Conservation (phyloP, 2,113 vertebrate species). For the Galbula dea region DNA sequence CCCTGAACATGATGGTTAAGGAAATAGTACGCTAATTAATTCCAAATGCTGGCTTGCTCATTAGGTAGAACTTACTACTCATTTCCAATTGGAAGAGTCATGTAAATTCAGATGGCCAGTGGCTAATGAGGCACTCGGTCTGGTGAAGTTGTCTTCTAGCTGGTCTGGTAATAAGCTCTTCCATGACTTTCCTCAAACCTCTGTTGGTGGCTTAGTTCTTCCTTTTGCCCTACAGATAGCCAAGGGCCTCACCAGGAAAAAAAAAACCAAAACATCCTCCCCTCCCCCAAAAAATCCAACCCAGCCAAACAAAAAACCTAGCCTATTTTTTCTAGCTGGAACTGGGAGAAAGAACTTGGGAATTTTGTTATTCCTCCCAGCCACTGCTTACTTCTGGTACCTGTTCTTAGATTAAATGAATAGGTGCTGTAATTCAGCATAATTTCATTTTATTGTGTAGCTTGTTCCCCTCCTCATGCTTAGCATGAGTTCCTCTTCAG, state of each 20-base stretch:
- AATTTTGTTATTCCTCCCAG: not conserved
- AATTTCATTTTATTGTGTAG: not conserved
- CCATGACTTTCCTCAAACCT: not conserved
- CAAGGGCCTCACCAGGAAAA: not conserved
- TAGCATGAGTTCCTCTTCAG: not conserved
- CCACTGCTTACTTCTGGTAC: not conserved
- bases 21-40: not conserved
- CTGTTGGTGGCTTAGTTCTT: not conserved
- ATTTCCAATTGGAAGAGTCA: not conserved
- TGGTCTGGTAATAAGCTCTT: not conserved
- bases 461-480: not conserved
- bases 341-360: not conserved
- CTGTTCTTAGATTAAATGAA: not conserved
- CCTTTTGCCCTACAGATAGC: not conserved
- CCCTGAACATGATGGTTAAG: not conserved
- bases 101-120: not conserved
- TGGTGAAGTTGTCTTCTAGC: not conserved
- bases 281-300: too few relatives aligned
- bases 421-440: not conserved
- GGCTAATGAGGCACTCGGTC: not conserved
- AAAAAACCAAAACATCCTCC: too few relatives aligned
- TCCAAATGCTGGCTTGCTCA: not conserved
- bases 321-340: not conserved
- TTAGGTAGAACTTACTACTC: not conserved
- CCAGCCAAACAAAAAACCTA: too few relatives aligned